Base-by-base conservation (phyloP, 2,113 vertebrate species). In the Euleptes europaea region DNA sequence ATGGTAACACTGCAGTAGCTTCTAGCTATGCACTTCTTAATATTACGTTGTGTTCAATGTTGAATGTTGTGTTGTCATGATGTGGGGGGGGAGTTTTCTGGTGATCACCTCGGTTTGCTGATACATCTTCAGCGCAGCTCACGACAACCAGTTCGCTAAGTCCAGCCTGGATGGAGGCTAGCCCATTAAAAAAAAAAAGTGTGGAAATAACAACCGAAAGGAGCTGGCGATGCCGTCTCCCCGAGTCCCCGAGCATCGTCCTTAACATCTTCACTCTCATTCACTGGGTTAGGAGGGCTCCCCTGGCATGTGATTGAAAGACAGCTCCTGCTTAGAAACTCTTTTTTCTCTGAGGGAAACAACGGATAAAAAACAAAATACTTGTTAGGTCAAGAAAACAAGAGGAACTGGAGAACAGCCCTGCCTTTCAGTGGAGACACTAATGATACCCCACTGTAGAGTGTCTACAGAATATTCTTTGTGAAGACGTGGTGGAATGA, bases 371-470 rank as follows among this genome's bases (percentile, higher is more conserved):
- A n/a, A 80, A 7, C 21, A 80, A 67, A 85, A 26, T 1, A 31
- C 70, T 70, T 86, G n/a, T 49, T 77, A 80, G 35, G 33, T 85
- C 40, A 78, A 81, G 75, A 19, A 86, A 81, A 66, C 42, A 35
- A 66, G 31, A 47, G 23, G 38, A 54, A 40, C 11, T 33, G 23
- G 9, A 47, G 13, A 63, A 47, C 13, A 23, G 3, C 6, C 63
- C 38, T 85, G 7, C 42, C 63, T 84, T 70, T 44, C 66, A 44
- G 40, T 49, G 42, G 49, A 65, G 69, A 44, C 60, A 23, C 31
- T 67, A 82, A 85, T 71, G 63, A 51, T 51, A 40, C 54, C 72
- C 60, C 66, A 44, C 51, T 33, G 35, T 26, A 84, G 35, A 71
- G 19, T 2, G 44, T 81, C 78, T 71, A n/a, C 65, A 77, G 33